phyloP scores from a whole-genome alignment of 2,113 vertebrate genomes.

The Dendropsophus ebraccatus region DNA sequence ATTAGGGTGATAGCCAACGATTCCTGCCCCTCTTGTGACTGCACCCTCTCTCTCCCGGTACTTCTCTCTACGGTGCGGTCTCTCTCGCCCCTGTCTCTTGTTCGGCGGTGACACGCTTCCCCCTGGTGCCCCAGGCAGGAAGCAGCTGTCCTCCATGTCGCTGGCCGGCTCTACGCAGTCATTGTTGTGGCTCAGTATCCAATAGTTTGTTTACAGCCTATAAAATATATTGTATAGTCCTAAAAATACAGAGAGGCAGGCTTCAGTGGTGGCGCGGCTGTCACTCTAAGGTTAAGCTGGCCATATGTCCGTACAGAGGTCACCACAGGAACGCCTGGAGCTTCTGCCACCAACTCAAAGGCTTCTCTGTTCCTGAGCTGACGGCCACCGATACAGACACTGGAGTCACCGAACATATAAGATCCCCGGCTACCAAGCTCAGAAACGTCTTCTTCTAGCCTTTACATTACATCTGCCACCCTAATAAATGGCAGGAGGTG shows the following conservation, averaged over 20 bases:
- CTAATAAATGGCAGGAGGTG: neutral
- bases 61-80: neutral
- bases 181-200: neutral
- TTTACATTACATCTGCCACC: neutral
- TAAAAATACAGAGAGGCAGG: neutral
- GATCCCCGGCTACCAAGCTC: no score
- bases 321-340: neutral
- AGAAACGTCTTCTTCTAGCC: no score
- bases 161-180: neutral
- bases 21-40: no score
- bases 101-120: neutral
- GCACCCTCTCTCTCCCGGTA: no score
- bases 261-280: neutral
- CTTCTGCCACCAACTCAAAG: constrained; percentile 1
- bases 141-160: neutral
- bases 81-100: neutral
- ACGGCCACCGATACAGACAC: neutral
- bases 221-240: neutral
- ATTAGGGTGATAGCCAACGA: no score
- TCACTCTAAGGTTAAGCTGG: neutral
- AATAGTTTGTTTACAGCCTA: neutral
- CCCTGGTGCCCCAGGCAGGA: neutral
- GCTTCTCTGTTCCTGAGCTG: neutral
- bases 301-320: constrained; percentile 19
- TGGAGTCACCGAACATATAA: no score